A percentile compares a stretch with the other conserved stretches of the same genome.
Conservation (phyloP, 1,140 invertebrate genomes). For the Saccostrea glomerata region DNA sequence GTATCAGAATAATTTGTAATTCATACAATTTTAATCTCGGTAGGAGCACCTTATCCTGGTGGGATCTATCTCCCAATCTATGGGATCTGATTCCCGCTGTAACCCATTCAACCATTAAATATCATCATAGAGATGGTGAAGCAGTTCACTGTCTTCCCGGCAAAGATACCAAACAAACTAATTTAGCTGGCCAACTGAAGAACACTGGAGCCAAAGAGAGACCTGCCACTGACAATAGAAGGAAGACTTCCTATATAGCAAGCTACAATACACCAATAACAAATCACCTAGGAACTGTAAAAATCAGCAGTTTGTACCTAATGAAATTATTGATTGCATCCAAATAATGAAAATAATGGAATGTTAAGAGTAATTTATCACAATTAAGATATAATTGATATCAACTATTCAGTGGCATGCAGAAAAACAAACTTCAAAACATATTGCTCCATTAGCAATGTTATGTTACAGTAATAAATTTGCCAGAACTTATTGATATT, state of each 20-base stretch:
- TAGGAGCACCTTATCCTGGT: background rate
- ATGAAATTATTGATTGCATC: background rate
- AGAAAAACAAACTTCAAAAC: conserved; percentile 22
- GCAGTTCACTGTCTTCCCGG: background rate
- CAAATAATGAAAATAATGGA: background rate
- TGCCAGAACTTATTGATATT: background rate
- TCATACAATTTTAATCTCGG: background rate
- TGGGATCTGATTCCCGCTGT: background rate
- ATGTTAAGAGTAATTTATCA: background rate
- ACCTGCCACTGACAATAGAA: background rate
- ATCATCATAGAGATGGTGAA: conserved; percentile 4
- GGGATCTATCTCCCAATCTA: background rate
- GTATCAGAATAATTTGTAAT: background rate
- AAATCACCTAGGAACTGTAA: conserved; percentile 3
- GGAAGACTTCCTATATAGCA: background rate
- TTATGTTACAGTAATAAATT: background rate
- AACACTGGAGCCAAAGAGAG: conserved; percentile 13
- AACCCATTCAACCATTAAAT: conserved; percentile 21
- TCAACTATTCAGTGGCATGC: background rate
- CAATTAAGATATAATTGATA: conserved; percentile 16
- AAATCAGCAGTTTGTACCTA: conserved; percentile 7
- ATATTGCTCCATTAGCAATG: background rate
- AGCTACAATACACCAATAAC: background rate
- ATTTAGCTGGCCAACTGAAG: conserved; percentile 12
- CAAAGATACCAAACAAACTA: conserved; percentile 32